Base-by-base conservation (phyloP, 2,113 vertebrate species). In the Ariopsis seemanni region DNA sequence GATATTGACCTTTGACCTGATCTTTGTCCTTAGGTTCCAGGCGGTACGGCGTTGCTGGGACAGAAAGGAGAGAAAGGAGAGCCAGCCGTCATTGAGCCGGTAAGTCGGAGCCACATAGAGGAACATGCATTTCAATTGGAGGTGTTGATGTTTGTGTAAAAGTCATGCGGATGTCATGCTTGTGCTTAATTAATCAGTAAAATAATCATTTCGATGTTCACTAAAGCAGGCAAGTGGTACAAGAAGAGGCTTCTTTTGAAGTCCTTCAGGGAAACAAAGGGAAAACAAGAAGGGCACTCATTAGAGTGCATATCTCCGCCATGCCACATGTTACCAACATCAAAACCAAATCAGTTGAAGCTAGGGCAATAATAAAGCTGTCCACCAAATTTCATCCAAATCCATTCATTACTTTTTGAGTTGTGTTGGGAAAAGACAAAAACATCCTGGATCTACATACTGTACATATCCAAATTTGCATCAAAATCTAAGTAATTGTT, bases 31-130 rank as follows among this genome's bases (percentile, higher is more conserved):
- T 93, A 99, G 97, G 94, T 98, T 79, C 95, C 95, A 85, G 96
- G 96, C 53, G 95, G 91, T 52, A 93, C 93, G 86, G 96, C 95
- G 42, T 92, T 89, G 85, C 95, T 96, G 8, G 97, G 97, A 84
- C 96, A 97, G 93, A 99, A 99, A 90, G 98, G 98, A 85, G 96
- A 99, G 87, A 99, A 99, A 86, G 98, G 98, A 75, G 98, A 99
- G 83, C 97, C 97, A 7, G 98, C 98, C 17, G 97, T 99, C 48
- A 97, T 99, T 69, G 98, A 99, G 93, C 98, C 98, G 62, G 98
- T 99, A 94, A 98, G 97, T 95, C 91, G 25, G 58, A n/a, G 63
- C 62, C 1, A 30, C 12, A 1, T 20, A 10, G 30, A 18, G 11
- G 48, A 42, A 3, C 7, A n/a, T n/a, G 42, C 8, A 1, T 42